phyloP scores from a whole-genome alignment of 2,888 invertebrate species.

The Monoplex corrugatus region DNA sequence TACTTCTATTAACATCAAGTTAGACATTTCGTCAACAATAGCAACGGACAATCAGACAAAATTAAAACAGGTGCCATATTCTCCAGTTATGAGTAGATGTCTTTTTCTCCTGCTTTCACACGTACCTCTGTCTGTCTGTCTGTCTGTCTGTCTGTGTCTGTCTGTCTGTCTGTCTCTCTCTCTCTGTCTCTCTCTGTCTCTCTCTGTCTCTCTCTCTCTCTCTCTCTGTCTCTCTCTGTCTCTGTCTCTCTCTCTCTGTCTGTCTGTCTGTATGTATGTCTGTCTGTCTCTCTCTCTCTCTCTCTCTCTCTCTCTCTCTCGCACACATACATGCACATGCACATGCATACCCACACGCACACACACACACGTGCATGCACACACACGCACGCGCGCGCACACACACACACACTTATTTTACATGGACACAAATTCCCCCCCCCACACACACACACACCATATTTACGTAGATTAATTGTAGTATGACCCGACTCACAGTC shows the following conservation, averaged over 20 bases:
- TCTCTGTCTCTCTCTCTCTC: neutral
- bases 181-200: no score
- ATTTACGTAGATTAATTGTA: no score
- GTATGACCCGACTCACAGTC: no score
- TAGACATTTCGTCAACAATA: no score
- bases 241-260: neutral
- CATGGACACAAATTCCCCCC: neutral
- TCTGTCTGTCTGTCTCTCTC: no score
- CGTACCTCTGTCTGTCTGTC: no score
- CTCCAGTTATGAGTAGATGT: no score
- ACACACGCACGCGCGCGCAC: slow-evolving; percentile 23
- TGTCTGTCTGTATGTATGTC: neutral
- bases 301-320: neutral
- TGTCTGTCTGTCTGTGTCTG: no score
- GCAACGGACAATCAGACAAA: no score
- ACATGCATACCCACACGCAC: neutral
- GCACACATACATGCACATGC: slow-evolving; percentile 5
- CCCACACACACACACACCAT: slow-evolving; percentile 5
- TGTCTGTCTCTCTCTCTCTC: neutral
- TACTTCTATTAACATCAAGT: no score
- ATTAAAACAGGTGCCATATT: no score
- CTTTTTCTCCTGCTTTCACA: no score
- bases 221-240: neutral
- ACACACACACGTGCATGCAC: slow-evolving; percentile 25
- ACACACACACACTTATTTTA: slow-evolving; percentile 13